phyloP scores from a whole-genome alignment of 35 echinoderm and acorn worm species.

The Ptychodera flava region DNA sequence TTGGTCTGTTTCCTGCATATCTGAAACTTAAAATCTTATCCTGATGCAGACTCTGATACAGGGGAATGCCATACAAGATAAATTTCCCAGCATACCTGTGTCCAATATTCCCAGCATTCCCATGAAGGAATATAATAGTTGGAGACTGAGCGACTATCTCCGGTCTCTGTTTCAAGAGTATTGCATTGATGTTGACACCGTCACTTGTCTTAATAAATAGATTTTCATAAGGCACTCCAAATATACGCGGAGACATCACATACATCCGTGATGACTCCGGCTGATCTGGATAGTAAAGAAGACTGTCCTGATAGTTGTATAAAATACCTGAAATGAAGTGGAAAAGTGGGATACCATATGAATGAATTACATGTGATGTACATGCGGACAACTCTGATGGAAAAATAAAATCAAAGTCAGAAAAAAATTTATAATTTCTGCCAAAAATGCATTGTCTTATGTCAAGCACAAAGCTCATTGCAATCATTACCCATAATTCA shows the following conservation, averaged over 20 bases:
- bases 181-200: conserved; percentile 54
- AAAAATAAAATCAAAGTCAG: too few relatives aligned
- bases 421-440: too few relatives aligned
- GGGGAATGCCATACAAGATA: too few relatives aligned
- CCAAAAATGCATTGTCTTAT: too few relatives aligned
- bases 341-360: too few relatives aligned
- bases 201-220: conserved; percentile 64
- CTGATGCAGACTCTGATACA: too few relatives aligned
- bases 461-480: too few relatives aligned
- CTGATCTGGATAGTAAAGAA: conserved; percentile 86
- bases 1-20: too few relatives aligned
- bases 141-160: conserved; percentile 39
- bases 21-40: too few relatives aligned
- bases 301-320: conserved; percentile 80
- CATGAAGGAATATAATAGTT: conserved; percentile 92
- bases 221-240: conserved; percentile 58
- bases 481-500: too few relatives aligned
- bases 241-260: conserved; percentile 40
- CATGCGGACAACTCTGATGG: too few relatives aligned
- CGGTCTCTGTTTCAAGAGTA: conserved; percentile 73
- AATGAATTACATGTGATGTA: too few relatives aligned
- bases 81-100: conserved; percentile 61
- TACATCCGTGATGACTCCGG: conserved; percentile 76
- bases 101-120: conserved; percentile 95
- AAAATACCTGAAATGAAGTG: conserved; percentile 55